Evolutionary conservation across 2,113 vertebrate species (phyloP).

Genomic region (Numenius arquata): DNA sequence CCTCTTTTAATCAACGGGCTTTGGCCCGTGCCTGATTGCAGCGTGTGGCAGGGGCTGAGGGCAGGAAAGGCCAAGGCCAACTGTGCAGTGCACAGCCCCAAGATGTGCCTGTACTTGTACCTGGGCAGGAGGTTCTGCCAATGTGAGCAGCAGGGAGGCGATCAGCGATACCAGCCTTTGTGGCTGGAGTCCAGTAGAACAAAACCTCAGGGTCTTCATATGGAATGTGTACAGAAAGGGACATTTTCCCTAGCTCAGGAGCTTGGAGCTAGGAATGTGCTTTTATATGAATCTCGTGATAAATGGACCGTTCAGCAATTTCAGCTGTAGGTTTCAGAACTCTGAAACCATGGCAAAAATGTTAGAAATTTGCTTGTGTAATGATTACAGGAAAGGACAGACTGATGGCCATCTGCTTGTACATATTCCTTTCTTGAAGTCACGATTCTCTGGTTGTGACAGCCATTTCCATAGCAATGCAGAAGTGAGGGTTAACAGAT

Average conservation of each 20-base stretch:
- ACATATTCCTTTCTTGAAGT: neutral
- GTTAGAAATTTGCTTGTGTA: neutral
- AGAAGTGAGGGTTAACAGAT: neutral
- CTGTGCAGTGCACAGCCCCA: neutral
- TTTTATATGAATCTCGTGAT: neutral
- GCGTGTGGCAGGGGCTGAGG: neutral
- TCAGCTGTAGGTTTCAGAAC: neutral
- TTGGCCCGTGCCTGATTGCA: neutral
- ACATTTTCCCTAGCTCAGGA: neutral
- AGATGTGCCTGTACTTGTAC: neutral
- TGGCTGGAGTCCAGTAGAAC: neutral
- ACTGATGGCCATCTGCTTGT: neutral
- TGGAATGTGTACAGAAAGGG: neutral
- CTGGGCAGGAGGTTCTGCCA: neutral
- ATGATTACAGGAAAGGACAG: neutral
- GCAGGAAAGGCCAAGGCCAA: neutral
- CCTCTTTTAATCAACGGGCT: neutral
- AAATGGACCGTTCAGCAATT: neutral
- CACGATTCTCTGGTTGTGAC: neutral
- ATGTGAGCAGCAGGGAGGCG: neutral
- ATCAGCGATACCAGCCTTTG: neutral
- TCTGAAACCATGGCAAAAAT: neutral
- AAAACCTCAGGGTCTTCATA: neutral
- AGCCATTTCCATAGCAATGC: neutral
- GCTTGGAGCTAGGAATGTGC: neutral